Conservation (phyloP, 2,888 invertebrate species). For the Napeogenes sylphis region DNA sequence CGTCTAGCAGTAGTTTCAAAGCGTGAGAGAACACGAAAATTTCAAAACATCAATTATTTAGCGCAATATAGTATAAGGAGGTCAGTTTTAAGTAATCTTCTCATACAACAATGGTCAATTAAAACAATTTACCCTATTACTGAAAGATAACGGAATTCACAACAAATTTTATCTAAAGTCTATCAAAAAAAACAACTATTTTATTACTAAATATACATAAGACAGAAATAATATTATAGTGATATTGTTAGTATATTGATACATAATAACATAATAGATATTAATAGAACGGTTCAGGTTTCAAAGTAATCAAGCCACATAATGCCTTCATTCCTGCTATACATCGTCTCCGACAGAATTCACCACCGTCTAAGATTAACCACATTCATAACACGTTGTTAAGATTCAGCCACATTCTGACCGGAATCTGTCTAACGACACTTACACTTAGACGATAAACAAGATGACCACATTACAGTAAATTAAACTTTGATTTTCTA, state of each 20-base stretch:
- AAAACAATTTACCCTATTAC: constrained; percentile 50
- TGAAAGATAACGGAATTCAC: constrained; percentile 25
- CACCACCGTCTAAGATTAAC: neutral
- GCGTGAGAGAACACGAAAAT: constrained; percentile 63
- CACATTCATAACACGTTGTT: neutral
- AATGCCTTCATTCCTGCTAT: constrained; percentile 3
- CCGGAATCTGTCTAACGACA: too few species aligned
- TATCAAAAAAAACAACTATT: neutral
- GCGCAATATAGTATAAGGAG: constrained; percentile 56
- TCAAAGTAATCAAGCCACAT: neutral
- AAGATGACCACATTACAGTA: too few species aligned
- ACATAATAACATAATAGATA: neutral
- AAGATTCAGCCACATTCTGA: neutral
- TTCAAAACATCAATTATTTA: constrained; percentile 64
- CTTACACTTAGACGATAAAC: too few species aligned
- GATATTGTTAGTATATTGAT: neutral
- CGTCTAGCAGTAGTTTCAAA: constrained; percentile 38
- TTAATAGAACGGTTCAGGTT: neutral
- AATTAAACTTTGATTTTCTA: too few species aligned
- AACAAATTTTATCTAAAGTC: constrained; percentile 16
- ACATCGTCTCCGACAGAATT: neutral
- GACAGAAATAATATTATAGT: neutral
- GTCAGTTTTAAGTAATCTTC: constrained; percentile 61
- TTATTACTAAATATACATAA: neutral
- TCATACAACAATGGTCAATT: constrained; percentile 74